Evolutionary conservation across 2,797 vertebrate genomes (phyloP), one percentile per base, ranked within the genome.

Genomic region (Galaxias olidus): DNA sequence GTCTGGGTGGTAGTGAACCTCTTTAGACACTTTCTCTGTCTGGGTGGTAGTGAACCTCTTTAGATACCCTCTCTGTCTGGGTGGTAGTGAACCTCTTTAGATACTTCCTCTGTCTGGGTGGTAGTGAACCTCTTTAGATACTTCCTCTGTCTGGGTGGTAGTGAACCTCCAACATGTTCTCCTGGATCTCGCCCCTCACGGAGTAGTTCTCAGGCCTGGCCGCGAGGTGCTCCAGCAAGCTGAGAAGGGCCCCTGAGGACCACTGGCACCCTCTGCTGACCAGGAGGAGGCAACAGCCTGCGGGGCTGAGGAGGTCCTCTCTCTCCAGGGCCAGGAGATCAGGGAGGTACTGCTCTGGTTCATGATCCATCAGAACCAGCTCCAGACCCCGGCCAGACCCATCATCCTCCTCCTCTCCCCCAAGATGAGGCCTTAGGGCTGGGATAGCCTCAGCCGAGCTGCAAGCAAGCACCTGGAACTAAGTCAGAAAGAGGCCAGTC

Each of bases 341-440:
- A 10, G 70, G 43, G 7, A 92, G 83, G 72, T 90, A 89, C 66
- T 73, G 78, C 19, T 68, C 65, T 3, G 76, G 80, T 40, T 86
- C 63, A 0, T 90, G 88, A 74, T 92, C 89, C 89, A 93, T 91
- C 47, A 92, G 70, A 45, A 91, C 80, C 57, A 92, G 75, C 54
- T 68, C 58, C 46, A 90, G 64, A 0, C 59, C 63, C 8, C 49
- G 61, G 1, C 68, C 45, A 45, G 53, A n/a, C 14, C 30, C 30
- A 6, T 30, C 30, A 2, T 13, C 6, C 4, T 13, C 58, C 20
- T 10, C 13, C 7, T 73, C 43, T 12, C 53, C 48, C 11, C 74
- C 75, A 4, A 87, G 61, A 9, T 65, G 30, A 1, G 66, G 17
- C 6, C 0, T 20, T 64, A 91, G 43, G 0, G 44, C 60, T 4